Percentiles rank a stretch among this genome's conserved stretches.
Conservation (phyloP, 2,797 vertebrate species). For the Leontopithecus rosalia region DNA sequence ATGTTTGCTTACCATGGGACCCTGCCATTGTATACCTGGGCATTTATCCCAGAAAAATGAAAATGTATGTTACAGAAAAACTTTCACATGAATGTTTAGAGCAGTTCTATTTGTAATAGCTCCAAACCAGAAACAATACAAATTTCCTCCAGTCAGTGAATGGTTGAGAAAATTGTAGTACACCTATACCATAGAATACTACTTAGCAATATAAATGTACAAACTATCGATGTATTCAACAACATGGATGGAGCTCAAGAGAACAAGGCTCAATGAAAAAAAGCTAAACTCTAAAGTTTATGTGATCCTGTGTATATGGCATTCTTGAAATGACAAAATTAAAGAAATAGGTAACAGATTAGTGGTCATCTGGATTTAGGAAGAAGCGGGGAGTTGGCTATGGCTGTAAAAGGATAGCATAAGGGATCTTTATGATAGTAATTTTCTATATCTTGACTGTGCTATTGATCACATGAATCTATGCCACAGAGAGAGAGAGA, state of each 20-base stretch:
- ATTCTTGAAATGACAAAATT: background rate
- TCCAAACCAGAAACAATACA: background rate
- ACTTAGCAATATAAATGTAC: background rate
- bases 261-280: background rate
- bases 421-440: background rate
- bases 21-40: background rate
- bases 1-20: background rate
- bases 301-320: background rate
- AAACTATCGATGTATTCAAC: background rate
- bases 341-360: background rate
- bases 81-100: background rate
- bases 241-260: background rate
- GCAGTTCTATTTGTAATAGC: background rate
- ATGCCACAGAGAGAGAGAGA: background rate
- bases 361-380: background rate
- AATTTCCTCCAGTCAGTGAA: background rate
- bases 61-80: background rate
- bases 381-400: background rate
- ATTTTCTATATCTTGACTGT: background rate
- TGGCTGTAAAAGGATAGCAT: no score
- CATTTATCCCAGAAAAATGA: slow-evolving; percentile 12
- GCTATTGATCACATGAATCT: background rate
- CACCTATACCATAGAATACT: background rate
- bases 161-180: background rate
- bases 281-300: background rate